Base-by-base conservation (phyloP, 1,140 invertebrate genomes). In the Plectus sambesii region DNA sequence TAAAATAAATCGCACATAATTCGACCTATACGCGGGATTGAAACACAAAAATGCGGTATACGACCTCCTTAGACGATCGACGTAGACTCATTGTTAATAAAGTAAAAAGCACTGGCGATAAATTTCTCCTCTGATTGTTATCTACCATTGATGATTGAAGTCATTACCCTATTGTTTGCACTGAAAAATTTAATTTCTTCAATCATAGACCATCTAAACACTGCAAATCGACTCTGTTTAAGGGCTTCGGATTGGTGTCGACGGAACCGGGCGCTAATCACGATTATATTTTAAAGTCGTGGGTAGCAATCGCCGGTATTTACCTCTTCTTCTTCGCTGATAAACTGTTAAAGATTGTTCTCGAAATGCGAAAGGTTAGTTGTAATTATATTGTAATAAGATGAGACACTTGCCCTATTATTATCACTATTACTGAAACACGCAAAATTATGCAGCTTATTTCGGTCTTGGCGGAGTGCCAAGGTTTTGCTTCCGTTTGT, bases 261-360 rank as follows among this genome's bases (percentile, higher is more conserved):
- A 59, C 20, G 49, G 45, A 49, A 24, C 48, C 38, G 25, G 49
- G 46, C 37, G 52, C 42, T n/a, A 51, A 50, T 5, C 49, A 63
- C 22, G 46, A 50, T 3, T 69, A 69, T 44, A 44, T 67, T 19
- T 29, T 36, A 19, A 58, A 62, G 35, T 56, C 63, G n/a, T 62
- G 61, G 39, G 63, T 58, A 9, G 65, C 63, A 1, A 41, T 67
- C 39, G 24, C 59, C 33, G 64, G 64, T 5, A 67, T 67, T 23
- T 67, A 69, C 47, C 40, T 67, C 25, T 67, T 67, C 45, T 67
- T 69, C 47, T 62, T 67, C 43, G 51, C 37, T 27, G 64, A 67
- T 44, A 67, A 67, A 49, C 19, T 60, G 5, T 63, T 67, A 22
- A 67, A 67, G 42, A 63, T 67, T 26, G 49, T 67, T 36, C 43